Percentiles rank a stretch among this genome's conserved stretches.
Conservation (phyloP, 1,140 invertebrate genomes). For the Calliopsis andreniformis region DNA sequence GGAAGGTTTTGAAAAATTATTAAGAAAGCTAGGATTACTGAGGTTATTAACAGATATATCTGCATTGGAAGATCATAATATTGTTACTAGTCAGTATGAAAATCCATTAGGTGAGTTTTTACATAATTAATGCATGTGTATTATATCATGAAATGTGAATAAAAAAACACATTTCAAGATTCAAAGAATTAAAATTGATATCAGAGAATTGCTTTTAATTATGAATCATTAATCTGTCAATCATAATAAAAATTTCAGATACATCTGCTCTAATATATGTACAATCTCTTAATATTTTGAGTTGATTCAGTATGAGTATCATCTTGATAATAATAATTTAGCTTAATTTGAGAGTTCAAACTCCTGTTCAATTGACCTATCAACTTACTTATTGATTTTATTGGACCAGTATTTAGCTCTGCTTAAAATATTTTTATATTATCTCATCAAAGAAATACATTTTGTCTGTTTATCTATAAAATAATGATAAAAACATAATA, state of each 20-base stretch:
- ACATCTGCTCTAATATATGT: background rate
- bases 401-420: conserved; percentile 24
- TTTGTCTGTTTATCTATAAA: too few species aligned
- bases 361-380: conserved; percentile 60
- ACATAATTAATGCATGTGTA: background rate
- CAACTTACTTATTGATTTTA: conserved; percentile 64
- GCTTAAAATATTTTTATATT: conserved; percentile 23
- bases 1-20: conserved; percentile 85
- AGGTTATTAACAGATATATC: conserved; percentile 78
- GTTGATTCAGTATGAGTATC: conserved; percentile 29
- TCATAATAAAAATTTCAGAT: conserved; percentile 34
- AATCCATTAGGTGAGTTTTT: conserved; percentile 57
- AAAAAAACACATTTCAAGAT: background rate
- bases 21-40: conserved; percentile 84
- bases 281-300: conserved; percentile 26
- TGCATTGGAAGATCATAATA: conserved; percentile 47
- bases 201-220: conserved; percentile 19
- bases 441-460: background rate
- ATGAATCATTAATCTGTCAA: conserved; percentile 41
- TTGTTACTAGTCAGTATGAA: conserved; percentile 61
- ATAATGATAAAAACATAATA: conserved; percentile 2
- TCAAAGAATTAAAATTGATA: background rate
- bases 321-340: conserved; percentile 51
- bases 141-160: background rate
- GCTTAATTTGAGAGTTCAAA: conserved; percentile 55